These are phyloP conservation scores for Blennius ocellaris DNA, from an alignment of 2,113 vertebrate genomes.

Conservation along the genomic window DNA sequence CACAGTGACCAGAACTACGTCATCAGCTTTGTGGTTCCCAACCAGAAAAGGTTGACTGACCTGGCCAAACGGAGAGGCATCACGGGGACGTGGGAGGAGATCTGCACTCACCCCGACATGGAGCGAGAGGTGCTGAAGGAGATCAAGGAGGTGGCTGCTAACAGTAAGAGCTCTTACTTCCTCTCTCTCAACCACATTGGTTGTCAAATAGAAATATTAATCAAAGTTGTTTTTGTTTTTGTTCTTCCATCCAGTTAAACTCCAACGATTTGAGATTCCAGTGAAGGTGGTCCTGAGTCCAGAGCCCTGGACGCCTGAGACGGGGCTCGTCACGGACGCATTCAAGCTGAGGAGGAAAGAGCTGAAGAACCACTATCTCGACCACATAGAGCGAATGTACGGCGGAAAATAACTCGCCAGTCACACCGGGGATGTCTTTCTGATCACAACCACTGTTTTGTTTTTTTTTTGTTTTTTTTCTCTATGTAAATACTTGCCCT, in stretches of 20 bases:
- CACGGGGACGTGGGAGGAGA: slow-evolving; percentile 88
- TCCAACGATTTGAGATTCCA: slow-evolving; percentile 96
- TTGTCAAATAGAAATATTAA: neutral
- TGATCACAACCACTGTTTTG: slow-evolving; percentile 33
- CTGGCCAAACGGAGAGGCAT: slow-evolving; percentile 90
- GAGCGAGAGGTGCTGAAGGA: slow-evolving; percentile 91
- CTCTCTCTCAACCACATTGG: too few relatives aligned
- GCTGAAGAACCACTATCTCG: slow-evolving; percentile 94
- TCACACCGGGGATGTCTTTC: neutral
- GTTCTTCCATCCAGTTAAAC: slow-evolving; percentile 85
- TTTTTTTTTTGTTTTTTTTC: too few relatives aligned
- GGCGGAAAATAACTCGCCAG: slow-evolving; percentile 87
- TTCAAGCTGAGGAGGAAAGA: slow-evolving; percentile 99
- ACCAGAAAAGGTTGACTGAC: slow-evolving; percentile 90
- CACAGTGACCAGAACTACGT: slow-evolving; percentile 95
- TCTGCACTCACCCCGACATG: slow-evolving; percentile 94
- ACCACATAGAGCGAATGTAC: slow-evolving; percentile 97
- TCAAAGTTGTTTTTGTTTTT: neutral
- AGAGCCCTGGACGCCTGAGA: slow-evolving; percentile 97
- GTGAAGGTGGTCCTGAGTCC: slow-evolving; percentile 93
- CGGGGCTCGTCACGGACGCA: slow-evolving; percentile 95
- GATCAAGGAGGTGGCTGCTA: slow-evolving; percentile 90
- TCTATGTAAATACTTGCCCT: slow-evolving; percentile 41
- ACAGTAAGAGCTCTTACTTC: slow-evolving; percentile 85
- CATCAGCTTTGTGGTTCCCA: slow-evolving; percentile 98